Conservation (phyloP, 2,797 vertebrate species). For the Hippoglossus hippoglossus region DNA sequence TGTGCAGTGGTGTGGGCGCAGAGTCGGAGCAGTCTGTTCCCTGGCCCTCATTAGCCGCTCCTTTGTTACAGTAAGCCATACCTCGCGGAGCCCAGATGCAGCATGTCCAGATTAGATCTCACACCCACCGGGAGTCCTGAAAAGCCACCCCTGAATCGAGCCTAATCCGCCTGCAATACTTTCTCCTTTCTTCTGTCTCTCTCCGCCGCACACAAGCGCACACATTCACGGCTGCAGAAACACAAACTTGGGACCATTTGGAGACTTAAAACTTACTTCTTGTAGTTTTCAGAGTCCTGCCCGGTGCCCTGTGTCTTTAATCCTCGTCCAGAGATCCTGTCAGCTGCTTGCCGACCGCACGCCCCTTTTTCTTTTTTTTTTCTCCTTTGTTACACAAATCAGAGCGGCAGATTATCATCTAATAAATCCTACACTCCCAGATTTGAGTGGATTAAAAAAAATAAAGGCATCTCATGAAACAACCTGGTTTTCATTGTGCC, state of each 20-base stretch:
- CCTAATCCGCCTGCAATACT: conserved; percentile 77
- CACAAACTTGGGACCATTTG: conserved; percentile 33
- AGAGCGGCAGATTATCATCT: conserved; percentile 64
- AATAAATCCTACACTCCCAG: conserved; percentile 51
- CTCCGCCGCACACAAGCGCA: conserved; percentile 60
- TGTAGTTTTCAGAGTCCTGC: conserved; percentile 53
- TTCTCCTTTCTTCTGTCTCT: conserved; percentile 59
- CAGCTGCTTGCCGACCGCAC: conserved; percentile 55
- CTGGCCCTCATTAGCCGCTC: conserved; percentile 74
- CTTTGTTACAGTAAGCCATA: conserved; percentile 83
- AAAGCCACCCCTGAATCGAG: conserved; percentile 69
- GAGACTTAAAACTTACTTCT: conserved; percentile 59
- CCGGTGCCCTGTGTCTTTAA: conserved; percentile 69
- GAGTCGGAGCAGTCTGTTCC: conserved; percentile 63
- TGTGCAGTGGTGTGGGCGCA: conserved; percentile 62
- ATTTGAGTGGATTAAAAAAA: conserved; percentile 59
- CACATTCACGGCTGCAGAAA: conserved; percentile 33
- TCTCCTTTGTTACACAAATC: conserved; percentile 76
- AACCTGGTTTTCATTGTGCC: conserved; percentile 53
- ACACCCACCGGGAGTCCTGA: conserved; percentile 70
- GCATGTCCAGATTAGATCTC: conserved; percentile 79
- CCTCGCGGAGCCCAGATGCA: conserved; percentile 80
- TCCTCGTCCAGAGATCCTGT: conserved; percentile 68
- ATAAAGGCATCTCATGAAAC: conserved; percentile 40
- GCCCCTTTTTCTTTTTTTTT: conserved; percentile 25